Conservation (phyloP, 1,140 invertebrate species). For the Eumaeus atala region DNA sequence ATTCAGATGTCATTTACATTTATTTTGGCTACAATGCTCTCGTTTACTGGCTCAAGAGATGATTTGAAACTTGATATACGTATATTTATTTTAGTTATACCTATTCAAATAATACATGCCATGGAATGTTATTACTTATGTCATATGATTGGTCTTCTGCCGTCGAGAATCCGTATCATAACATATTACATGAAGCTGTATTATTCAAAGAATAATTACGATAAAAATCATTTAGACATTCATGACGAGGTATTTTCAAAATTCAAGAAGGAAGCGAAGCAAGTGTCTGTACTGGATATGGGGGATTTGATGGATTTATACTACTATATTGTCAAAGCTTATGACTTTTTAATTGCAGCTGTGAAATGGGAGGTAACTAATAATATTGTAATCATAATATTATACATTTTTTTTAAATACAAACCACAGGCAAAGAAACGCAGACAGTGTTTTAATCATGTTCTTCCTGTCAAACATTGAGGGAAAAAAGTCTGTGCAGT, state of each 20-base stretch:
- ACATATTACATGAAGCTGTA: conserved; percentile 27
- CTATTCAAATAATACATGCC: conserved; percentile 21
- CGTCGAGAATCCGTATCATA: conserved; percentile 31
- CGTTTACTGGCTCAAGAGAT: not conserved
- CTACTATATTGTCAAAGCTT: conserved; percentile 42
- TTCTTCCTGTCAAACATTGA: no score
- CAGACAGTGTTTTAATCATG: no score
- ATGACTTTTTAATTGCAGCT: conserved; percentile 43
- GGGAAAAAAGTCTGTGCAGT: no score
- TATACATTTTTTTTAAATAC: no score
- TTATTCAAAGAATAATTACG: not conserved
- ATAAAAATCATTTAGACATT: not conserved
- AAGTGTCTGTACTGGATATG: conserved; percentile 26
- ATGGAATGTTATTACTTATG: conserved; percentile 35
- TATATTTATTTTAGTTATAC: conserved; percentile 14
- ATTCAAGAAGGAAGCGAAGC: conserved; percentile 10
- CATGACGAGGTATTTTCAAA: not conserved
- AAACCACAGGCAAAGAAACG: no score
- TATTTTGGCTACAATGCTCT: not conserved
- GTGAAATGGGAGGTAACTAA: conserved; percentile 65
- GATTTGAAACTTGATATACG: not conserved
- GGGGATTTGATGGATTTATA: conserved; percentile 47
- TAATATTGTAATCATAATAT: conserved; percentile 9
- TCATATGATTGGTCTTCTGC: conserved; percentile 34
- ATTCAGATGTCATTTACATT: not conserved